Percentiles rank a stretch among this genome's conserved stretches.
Evolutionary conservation across 2,888 invertebrate genomes (phyloP).

Genomic region (Eilema depressum): DNA sequence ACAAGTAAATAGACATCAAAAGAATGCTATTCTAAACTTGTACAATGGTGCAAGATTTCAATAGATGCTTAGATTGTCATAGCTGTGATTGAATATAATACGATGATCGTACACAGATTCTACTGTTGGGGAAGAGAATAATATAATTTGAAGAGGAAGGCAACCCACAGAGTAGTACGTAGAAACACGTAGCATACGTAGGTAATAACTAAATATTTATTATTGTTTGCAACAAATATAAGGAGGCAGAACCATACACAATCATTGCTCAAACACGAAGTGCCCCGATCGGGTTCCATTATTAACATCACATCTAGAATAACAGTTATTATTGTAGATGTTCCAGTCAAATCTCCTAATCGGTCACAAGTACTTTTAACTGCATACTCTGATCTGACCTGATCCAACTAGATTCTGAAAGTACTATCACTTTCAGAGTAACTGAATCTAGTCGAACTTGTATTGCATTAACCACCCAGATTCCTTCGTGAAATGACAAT

Average conservation of each 20-base stretch:
- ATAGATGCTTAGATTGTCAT: neutral
- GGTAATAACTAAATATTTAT: too few species aligned
- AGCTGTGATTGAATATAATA: neutral
- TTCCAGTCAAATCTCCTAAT: neutral
- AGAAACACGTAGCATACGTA: neutral
- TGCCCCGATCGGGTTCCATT: neutral
- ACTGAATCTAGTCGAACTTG: too few species aligned
- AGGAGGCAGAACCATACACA: neutral
- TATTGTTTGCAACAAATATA: neutral
- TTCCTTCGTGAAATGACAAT: neutral
- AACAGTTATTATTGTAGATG: neutral
- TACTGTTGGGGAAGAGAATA: neutral
- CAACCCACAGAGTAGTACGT: neutral
- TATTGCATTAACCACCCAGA: too few species aligned
- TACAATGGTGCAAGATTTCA: too few species aligned
- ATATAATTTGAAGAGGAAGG: slow-evolving; percentile 2
- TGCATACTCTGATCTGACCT: too few species aligned
- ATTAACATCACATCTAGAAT: neutral
- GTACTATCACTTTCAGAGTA: too few species aligned
- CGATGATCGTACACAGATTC: neutral
- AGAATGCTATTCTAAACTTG: neutral
- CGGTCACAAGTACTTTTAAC: neutral
- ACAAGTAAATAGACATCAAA: neutral
- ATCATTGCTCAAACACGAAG: neutral
- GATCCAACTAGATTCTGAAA: too few species aligned